Conservation (phyloP, 2,888 invertebrate species). For the Dendrolimus houi region DNA sequence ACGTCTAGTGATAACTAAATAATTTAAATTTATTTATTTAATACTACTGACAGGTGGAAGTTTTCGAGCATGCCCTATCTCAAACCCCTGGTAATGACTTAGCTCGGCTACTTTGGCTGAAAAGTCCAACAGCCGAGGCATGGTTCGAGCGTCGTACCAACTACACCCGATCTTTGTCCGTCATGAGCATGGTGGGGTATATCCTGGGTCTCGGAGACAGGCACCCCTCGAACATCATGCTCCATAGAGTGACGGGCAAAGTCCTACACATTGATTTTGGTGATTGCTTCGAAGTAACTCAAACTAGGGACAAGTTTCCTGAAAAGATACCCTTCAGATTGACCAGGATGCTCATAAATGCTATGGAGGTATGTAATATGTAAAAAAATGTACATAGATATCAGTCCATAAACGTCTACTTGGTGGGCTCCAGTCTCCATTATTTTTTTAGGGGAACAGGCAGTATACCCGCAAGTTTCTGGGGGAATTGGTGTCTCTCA, state of each 20-base stretch:
- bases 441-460: too few species aligned
- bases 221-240: slow-evolving; percentile 98
- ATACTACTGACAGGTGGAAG: slow-evolving; percentile 79
- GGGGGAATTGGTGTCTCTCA: too few species aligned
- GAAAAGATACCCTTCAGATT: slow-evolving; percentile 98
- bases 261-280: slow-evolving; percentile 99
- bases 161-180: slow-evolving; percentile 96
- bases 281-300: slow-evolving; percentile 99
- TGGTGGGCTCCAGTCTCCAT: too few species aligned
- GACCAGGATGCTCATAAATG: slow-evolving; percentile 97
- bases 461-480: too few species aligned
- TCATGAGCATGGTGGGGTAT: slow-evolving; percentile 99
- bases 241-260: slow-evolving; percentile 97
- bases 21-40: background rate
- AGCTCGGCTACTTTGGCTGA: slow-evolving; percentile 95
- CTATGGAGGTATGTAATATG: slow-evolving; percentile 84
- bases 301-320: slow-evolving; percentile 98
- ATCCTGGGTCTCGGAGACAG: slow-evolving; percentile 98
- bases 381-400: too few species aligned
- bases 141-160: slow-evolving; percentile 99
- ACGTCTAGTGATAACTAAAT: too few species aligned
- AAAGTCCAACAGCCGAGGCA: slow-evolving; percentile 97
- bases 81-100: slow-evolving; percentile 97
- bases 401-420: too few species aligned
- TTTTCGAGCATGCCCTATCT: slow-evolving; percentile 97